phyloP scores from a whole-genome alignment of 2,797 vertebrate genomes.

The Taenioides sp. region DNA sequence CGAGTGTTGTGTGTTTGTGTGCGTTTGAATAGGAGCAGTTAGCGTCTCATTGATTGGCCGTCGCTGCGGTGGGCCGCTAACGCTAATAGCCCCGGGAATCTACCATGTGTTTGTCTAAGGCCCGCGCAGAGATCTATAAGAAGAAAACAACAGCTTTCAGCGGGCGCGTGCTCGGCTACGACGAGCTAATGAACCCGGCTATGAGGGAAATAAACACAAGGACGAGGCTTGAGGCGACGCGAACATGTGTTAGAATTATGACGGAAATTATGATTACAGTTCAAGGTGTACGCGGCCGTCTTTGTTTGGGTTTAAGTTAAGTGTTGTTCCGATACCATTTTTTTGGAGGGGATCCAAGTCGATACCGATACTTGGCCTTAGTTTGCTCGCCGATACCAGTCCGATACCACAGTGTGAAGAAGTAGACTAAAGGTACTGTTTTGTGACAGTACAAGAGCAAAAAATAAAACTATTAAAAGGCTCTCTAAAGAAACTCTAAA shows the following conservation, averaged over 20 bases:
- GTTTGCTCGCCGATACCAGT: too few relatives aligned
- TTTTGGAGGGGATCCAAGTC: too few relatives aligned
- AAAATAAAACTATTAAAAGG: too few relatives aligned
- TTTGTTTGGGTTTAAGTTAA: neutral
- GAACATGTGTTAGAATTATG: neutral
- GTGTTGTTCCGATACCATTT: too few relatives aligned
- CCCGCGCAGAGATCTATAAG: slow-evolving; percentile 3
- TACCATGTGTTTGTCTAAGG: slow-evolving; percentile 13
- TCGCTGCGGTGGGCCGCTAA: slow-evolving; percentile 20
- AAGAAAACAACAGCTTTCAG: neutral
- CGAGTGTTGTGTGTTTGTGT: slow-evolving; percentile 26
- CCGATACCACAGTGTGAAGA: too few relatives aligned
- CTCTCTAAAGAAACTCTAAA: too few relatives aligned
- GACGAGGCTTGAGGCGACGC: neutral
- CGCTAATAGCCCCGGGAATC: neutral
- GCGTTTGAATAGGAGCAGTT: slow-evolving; percentile 30
- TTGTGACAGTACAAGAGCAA: too few relatives aligned
- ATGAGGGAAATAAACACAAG: neutral
- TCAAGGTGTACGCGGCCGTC: neutral
- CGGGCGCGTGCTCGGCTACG: neutral
- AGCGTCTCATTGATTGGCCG: slow-evolving; percentile 35
- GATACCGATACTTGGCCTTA: too few relatives aligned
- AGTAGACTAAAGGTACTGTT: too few relatives aligned
- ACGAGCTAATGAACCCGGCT: neutral
- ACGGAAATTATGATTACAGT: neutral